Conservation (phyloP, 2,888 invertebrate genomes). For the Fabriciana adippe region DNA sequence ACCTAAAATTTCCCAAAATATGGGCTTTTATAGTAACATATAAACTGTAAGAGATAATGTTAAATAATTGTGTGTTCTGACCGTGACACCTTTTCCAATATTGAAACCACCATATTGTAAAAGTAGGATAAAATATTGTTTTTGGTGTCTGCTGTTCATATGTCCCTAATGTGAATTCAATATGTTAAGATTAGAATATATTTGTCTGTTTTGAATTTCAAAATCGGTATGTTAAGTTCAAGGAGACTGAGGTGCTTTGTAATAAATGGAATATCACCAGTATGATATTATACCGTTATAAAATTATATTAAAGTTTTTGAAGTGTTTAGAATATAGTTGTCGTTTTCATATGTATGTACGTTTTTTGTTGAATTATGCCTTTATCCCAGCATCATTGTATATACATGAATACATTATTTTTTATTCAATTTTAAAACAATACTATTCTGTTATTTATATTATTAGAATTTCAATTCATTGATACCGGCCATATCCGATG, state of each 20-base stretch:
- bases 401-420: too few relatives aligned
- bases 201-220: slow-evolving; percentile 32
- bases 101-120: slow-evolving; percentile 1
- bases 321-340: background rate
- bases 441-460: slow-evolving; percentile 6
- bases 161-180: slow-evolving; percentile 19
- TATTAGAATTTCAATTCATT: slow-evolving; percentile 9
- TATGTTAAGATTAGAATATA: slow-evolving; percentile 31
- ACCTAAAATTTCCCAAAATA: background rate
- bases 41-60: background rate
- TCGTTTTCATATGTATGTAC: slow-evolving; percentile 1
- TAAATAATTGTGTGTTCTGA: slow-evolving; percentile 7
- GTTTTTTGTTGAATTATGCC: background rate
- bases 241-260: slow-evolving; percentile 31
- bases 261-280: slow-evolving; percentile 20
- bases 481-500: background rate
- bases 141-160: background rate
- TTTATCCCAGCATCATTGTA: too few relatives aligned
- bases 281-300: slow-evolving; percentile 11
- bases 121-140: slow-evolving; percentile 4
- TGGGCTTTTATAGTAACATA: background rate
- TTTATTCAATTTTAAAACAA: background rate
- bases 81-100: slow-evolving; percentile 16
- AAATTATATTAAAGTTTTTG: background rate
- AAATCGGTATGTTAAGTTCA: slow-evolving; percentile 32